phyloP scores from a whole-genome alignment of 2,888 invertebrate genomes.

The Cephus runcator region DNA sequence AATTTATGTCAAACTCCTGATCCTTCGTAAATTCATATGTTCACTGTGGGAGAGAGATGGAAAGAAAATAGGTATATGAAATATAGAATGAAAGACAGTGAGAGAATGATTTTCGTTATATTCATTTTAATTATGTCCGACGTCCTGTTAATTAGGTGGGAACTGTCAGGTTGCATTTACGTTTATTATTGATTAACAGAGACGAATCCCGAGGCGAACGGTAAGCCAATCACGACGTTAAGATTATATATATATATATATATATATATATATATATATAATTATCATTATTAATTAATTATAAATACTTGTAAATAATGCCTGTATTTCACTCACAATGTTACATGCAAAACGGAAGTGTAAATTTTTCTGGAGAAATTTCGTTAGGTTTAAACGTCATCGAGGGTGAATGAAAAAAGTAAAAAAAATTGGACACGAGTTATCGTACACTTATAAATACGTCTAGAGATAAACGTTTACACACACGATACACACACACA shows the following conservation, averaged over 20 bases:
- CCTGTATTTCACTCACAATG: constrained; percentile 58
- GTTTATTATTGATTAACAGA: constrained; percentile 39
- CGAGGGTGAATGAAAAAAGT: constrained; percentile 25
- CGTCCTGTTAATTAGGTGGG: constrained; percentile 31
- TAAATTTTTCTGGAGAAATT: constrained; percentile 48
- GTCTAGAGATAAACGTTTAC: not conserved
- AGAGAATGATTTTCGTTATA: constrained; percentile 10
- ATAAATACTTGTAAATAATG: constrained; percentile 59
- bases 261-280: constrained; percentile 39
- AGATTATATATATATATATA: constrained; percentile 33
- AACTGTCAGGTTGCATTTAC: constrained; percentile 50
- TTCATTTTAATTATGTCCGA: constrained; percentile 31
- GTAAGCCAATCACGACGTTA: constrained; percentile 18
- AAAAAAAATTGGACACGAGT: not conserved
- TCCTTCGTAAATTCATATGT: too few species aligned
- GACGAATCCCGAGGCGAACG: constrained; percentile 20
- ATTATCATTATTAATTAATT: constrained; percentile 13
- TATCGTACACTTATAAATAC: not conserved
- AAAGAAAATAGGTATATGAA: not conserved
- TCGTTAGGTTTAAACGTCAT: constrained; percentile 50
- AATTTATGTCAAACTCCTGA: too few species aligned
- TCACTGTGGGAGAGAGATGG: too few species aligned
- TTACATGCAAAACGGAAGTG: constrained; percentile 42
- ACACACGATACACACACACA: too few species aligned
- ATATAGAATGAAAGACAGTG: not conserved